phyloP scores from a whole-genome alignment of 2,888 invertebrate species.

The Chymomyza amoena region DNA sequence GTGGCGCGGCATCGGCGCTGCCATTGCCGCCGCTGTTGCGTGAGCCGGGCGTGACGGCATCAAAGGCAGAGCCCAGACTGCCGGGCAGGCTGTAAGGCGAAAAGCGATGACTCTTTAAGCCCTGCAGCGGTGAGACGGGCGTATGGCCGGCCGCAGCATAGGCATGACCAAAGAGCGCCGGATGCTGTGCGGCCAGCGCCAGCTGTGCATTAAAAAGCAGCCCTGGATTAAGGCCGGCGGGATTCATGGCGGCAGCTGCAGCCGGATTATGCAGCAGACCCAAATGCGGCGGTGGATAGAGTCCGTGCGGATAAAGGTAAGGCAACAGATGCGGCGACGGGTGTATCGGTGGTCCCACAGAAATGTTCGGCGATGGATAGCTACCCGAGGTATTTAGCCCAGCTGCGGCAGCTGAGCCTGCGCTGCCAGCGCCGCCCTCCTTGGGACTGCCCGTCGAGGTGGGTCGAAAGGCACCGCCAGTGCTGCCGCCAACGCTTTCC shows the following conservation, averaged over 20 bases:
- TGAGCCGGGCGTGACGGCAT: constrained; percentile 90
- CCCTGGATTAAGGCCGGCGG: constrained; percentile 86
- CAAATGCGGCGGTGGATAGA: constrained; percentile 89
- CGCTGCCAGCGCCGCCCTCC: constrained; percentile 76
- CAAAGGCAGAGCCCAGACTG: constrained; percentile 90
- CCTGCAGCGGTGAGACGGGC: constrained; percentile 85
- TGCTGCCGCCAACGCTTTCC: constrained; percentile 81
- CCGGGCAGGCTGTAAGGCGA: constrained; percentile 93
- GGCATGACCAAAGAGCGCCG: constrained; percentile 84
- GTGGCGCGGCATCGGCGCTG: constrained; percentile 44
- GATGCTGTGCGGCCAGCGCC: constrained; percentile 92
- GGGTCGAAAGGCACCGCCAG: constrained; percentile 79
- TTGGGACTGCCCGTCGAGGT: constrained; percentile 80
- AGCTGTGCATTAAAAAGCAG: constrained; percentile 93
- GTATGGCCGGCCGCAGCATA: constrained; percentile 83
- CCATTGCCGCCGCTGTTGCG: constrained; percentile 59
- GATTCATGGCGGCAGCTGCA: constrained; percentile 81
- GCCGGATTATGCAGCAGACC: constrained; percentile 82
- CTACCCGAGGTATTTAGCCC: constrained; percentile 69
- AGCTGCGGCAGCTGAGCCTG: constrained; percentile 51
- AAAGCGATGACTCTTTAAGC: constrained; percentile 88
- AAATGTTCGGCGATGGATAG: constrained; percentile 94
- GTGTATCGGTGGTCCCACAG: constrained; percentile 95
- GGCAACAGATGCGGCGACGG: constrained; percentile 93
- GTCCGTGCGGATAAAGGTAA: constrained; percentile 93